Evolutionary conservation across 2,888 invertebrate genomes (phyloP).

Genomic region (Dolichopus griseipennis): DNA sequence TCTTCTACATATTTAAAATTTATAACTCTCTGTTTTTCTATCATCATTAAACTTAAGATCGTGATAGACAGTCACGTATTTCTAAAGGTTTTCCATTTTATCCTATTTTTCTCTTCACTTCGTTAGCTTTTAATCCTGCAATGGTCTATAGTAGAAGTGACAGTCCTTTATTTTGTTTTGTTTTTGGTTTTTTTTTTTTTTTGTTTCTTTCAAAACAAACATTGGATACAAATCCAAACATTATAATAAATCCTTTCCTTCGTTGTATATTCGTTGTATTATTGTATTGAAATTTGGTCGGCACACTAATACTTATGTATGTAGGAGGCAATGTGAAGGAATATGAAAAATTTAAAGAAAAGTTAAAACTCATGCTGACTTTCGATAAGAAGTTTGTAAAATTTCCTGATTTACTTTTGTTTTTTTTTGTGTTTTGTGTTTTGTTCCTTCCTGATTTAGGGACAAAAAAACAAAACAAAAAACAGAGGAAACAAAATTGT

Average conservation of each 20-base stretch:
- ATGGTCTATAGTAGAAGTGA: neutral
- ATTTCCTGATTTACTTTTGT: neutral
- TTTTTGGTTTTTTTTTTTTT: too few relatives aligned
- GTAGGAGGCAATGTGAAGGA: too few relatives aligned
- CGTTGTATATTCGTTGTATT: too few relatives aligned
- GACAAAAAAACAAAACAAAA: too few relatives aligned
- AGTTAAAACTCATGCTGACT: slow-evolving; percentile 1
- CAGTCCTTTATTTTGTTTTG: neutral
- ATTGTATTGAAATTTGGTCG: too few relatives aligned
- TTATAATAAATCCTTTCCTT: too few relatives aligned
- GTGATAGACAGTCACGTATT: neutral
- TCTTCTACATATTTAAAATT: too few relatives aligned
- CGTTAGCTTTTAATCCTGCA: neutral
- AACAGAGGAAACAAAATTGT: neutral
- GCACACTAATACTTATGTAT: too few relatives aligned
- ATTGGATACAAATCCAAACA: too few relatives aligned
- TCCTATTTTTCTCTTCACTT: neutral
- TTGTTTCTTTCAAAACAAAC: too few relatives aligned
- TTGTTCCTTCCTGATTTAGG: neutral
- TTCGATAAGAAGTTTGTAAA: neutral
- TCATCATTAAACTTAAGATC: neutral
- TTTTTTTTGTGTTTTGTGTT: neutral
- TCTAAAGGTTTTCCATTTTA: neutral
- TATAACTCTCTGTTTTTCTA: too few relatives aligned
- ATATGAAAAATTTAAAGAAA: neutral